phyloP scores from a whole-genome alignment of 1,140 invertebrate genomes.

The Panagrolaimus sp. region DNA sequence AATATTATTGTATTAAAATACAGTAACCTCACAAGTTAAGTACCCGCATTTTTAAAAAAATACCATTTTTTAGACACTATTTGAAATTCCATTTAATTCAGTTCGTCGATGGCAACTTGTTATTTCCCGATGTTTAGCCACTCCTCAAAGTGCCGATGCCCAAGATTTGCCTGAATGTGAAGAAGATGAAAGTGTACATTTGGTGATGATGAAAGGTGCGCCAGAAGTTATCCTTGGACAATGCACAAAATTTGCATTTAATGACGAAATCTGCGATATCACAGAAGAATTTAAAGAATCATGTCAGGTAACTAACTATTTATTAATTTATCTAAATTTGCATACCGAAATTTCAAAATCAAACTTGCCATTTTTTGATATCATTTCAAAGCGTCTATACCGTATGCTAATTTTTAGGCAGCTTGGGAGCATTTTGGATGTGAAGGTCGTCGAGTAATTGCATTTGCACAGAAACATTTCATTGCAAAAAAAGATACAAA shows the following conservation, averaged over 20 bases:
- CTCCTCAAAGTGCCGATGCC: constrained; percentile 18
- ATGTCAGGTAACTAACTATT: constrained; percentile 34
- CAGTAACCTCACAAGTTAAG: no score
- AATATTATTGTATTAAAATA: no score
- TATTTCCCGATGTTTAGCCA: constrained; percentile 43
- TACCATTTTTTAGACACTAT: constrained; percentile 46
- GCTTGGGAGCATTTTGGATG: constrained; percentile 49
- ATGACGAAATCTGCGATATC: constrained; percentile 43
- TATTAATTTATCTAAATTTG: no score
- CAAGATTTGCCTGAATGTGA: constrained; percentile 2
- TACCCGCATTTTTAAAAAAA: no score
- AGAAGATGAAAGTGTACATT: constrained; percentile 28
- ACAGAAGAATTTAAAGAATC: constrained; percentile 49
- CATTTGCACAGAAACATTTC: constrained; percentile 48
- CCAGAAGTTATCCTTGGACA: constrained; percentile 50
- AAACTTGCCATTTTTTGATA: no score
- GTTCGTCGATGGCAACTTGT: constrained; percentile 55
- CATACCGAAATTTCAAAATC: no score
- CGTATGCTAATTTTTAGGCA: constrained; percentile 1
- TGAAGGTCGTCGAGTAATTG: constrained; percentile 49
- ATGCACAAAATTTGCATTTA: constrained; percentile 38
- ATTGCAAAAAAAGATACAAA: constrained; percentile 34
- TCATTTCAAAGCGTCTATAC: no score
- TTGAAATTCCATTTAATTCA: constrained; percentile 58
- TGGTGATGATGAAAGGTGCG: constrained; percentile 58